Evolutionary conservation across 2,113 vertebrate genomes (phyloP).

Genomic region (Oreochromis tanganicae): DNA sequence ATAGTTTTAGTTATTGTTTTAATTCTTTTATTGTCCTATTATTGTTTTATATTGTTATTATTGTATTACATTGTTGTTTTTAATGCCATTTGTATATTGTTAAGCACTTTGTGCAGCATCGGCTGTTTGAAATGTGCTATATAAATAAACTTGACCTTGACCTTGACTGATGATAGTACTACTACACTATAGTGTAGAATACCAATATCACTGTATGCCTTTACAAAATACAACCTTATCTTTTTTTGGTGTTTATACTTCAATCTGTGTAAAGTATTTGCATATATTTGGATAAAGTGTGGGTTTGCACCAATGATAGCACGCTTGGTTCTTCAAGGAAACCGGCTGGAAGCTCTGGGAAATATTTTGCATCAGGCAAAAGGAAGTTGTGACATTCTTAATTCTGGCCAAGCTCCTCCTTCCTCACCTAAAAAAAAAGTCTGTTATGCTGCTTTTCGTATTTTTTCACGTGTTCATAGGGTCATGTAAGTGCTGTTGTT

Average conservation of each 20-base stretch:
- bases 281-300: neutral
- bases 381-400: constrained; percentile 38
- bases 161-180: neutral
- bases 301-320: neutral
- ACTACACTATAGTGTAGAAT: neutral
- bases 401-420: constrained; percentile 22
- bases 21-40: neutral
- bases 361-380: constrained; percentile 31
- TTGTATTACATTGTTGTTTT: neutral
- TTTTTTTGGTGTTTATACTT: neutral
- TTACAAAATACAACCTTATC: neutral
- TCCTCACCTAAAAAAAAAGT: constrained; percentile 12
- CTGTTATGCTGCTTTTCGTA: neutral
- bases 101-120: neutral
- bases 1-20: neutral
- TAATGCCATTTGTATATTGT: neutral
- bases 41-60: neutral
- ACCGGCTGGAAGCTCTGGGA: neutral
- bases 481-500: neutral
- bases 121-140: neutral
- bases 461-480: neutral
- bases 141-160: neutral
- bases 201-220: neutral
- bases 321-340: neutral
- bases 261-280: neutral